Evolutionary conservation across 2,113 vertebrate species (phyloP).

Genomic region (Ictalurus punctatus): DNA sequence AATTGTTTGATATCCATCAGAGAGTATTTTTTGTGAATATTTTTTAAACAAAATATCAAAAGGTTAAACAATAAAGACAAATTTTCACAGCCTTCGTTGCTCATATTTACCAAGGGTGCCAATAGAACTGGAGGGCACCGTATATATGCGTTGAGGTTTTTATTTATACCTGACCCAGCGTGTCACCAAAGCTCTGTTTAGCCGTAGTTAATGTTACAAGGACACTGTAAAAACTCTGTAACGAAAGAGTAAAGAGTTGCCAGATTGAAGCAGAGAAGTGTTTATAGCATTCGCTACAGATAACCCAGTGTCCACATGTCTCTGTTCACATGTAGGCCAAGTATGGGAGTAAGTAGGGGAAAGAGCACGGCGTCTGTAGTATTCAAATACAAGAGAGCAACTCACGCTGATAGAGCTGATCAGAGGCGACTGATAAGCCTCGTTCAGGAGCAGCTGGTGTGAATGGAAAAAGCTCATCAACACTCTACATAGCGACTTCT

Average conservation of each 20-base stretch:
- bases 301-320: background rate
- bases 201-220: background rate
- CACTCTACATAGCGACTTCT: background rate
- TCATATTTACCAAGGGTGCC: no score
- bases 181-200: background rate
- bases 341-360: background rate
- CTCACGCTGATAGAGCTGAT: slow-evolving; percentile 16
- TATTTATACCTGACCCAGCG: background rate
- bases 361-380: slow-evolving; percentile 3
- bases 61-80: no score
- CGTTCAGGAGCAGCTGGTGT: background rate
- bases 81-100: no score
- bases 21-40: no score
- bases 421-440: slow-evolving; percentile 12
- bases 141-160: background rate
- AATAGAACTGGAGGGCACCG: no score
- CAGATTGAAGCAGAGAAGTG: background rate
- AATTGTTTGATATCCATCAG: no score
- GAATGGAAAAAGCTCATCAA: slow-evolving; percentile 36
- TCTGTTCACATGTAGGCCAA: background rate
- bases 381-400: slow-evolving; percentile 59
- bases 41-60: no score
- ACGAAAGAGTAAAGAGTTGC: background rate
- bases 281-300: background rate
- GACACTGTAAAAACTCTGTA: background rate